Evolutionary conservation across 2,113 vertebrate genomes (phyloP).

Genomic region (Cephalophus harveyi): DNA sequence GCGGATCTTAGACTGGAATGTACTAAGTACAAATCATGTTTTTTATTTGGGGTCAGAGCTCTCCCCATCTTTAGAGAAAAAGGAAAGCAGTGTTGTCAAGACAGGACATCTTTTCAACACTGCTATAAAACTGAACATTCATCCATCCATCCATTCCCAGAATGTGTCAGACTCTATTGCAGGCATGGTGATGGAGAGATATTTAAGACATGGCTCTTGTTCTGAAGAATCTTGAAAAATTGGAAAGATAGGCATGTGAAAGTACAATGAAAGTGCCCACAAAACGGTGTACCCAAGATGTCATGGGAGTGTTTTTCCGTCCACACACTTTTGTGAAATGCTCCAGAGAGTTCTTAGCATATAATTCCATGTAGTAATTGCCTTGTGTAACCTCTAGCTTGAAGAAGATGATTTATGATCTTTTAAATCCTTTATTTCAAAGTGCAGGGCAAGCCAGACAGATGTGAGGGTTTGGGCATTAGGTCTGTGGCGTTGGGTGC

Average conservation of each 20-base stretch:
- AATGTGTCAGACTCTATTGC: not conserved
- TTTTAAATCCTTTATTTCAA: constrained; percentile 43
- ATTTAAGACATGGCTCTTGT: not conserved
- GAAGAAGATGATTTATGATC: constrained; percentile 35
- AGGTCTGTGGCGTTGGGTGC: not conserved
- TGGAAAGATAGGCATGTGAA: not conserved
- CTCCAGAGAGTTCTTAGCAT: not conserved
- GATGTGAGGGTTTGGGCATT: not conserved
- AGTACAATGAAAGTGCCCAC: not conserved
- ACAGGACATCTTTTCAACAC: not conserved
- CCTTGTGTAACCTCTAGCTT: not conserved
- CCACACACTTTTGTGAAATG: not conserved
- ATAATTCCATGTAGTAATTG: not conserved
- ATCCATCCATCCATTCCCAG: not conserved
- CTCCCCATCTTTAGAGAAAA: not conserved
- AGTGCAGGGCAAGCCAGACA: not conserved
- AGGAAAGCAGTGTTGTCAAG: not conserved
- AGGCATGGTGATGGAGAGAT: not conserved
- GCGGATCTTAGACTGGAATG: not conserved
- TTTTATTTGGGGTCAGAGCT: not conserved
- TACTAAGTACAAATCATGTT: not conserved
- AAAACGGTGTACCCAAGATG: not conserved
- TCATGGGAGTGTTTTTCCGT: not conserved
- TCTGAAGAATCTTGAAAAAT: not conserved
- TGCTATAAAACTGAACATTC: not conserved